Percentiles rank a stretch among this genome's conserved stretches.
Evolutionary conservation across 2,113 vertebrate species (phyloP).

Genomic region (Riparia riparia): DNA sequence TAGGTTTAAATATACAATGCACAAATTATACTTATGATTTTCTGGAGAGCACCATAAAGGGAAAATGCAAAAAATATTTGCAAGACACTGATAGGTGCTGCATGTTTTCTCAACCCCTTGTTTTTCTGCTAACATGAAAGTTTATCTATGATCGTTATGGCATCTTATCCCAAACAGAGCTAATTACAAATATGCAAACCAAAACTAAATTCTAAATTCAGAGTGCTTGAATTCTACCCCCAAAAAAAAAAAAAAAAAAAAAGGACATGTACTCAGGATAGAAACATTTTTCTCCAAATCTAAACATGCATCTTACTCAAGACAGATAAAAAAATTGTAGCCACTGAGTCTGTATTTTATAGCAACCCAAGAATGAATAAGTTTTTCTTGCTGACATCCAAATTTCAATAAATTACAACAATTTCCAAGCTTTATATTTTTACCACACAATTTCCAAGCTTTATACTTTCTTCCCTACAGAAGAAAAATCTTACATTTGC

Average conservation of each 20-base stretch:
- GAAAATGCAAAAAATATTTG: neutral
- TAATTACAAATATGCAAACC: neutral
- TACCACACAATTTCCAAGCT: neutral
- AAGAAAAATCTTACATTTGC: neutral
- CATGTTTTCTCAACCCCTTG: neutral
- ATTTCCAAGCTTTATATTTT: neutral
- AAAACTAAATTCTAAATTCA: neutral
- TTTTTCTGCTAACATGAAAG: neutral
- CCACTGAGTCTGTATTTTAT: neutral
- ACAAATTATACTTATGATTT: neutral
- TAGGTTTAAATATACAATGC: neutral
- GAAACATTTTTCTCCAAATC: neutral
- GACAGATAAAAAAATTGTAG: neutral
- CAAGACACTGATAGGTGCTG: neutral
- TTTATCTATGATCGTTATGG: neutral
- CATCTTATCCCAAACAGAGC: neutral
- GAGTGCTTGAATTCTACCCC: neutral
- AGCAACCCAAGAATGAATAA: neutral
- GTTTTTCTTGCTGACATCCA: neutral
- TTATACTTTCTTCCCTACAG: neutral
- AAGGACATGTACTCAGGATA: neutral
- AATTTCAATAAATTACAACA: neutral
- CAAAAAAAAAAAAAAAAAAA: too few species aligned
- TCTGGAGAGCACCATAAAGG: neutral
- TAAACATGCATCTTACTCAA: neutral